Evolutionary conservation across 2,888 invertebrate species (phyloP).

Genomic region (Hydrotaea cyrtoneurina): DNA sequence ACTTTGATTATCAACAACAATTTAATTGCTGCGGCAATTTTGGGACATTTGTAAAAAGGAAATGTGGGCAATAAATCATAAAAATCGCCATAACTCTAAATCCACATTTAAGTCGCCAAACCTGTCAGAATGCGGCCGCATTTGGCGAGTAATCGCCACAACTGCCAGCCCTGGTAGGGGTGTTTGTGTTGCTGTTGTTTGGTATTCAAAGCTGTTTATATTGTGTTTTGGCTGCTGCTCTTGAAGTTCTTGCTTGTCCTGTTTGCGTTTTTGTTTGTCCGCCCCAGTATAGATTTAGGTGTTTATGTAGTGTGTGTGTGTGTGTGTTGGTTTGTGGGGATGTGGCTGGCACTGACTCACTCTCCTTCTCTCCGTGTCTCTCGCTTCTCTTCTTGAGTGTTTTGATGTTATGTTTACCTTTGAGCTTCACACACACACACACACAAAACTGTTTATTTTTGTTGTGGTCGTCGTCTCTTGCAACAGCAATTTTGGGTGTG

Average conservation of each 20-base stretch:
- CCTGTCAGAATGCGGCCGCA: too few relatives aligned
- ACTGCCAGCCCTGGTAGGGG: too few relatives aligned
- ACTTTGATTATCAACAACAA: too few relatives aligned
- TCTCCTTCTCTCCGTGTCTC: background rate
- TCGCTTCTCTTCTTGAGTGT: background rate
- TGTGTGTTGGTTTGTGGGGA: too few relatives aligned
- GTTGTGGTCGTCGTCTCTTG: constrained; percentile 52
- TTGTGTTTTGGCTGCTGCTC: constrained; percentile 53
- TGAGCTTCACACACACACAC: constrained; percentile 2
- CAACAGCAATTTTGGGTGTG: constrained; percentile 62
- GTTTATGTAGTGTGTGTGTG: too few relatives aligned
- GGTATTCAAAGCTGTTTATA: constrained; percentile 46
- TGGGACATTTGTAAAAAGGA: too few relatives aligned
- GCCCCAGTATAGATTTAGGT: background rate
- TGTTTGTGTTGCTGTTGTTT: constrained; percentile 32
- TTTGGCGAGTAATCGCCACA: too few relatives aligned
- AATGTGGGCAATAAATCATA: too few relatives aligned
- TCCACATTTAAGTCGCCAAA: too few relatives aligned
- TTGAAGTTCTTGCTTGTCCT: constrained; percentile 21
- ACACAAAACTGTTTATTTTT: constrained; percentile 44
- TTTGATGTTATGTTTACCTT: constrained; percentile 30
- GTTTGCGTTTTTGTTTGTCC: background rate
- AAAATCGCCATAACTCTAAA: too few relatives aligned
- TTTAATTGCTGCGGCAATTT: too few relatives aligned
- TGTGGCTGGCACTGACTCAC: background rate